Evolutionary conservation across 1,140 invertebrate species (phyloP), one percentile per base, ranked within the genome.

Genomic region (Mamestra configurata): DNA sequence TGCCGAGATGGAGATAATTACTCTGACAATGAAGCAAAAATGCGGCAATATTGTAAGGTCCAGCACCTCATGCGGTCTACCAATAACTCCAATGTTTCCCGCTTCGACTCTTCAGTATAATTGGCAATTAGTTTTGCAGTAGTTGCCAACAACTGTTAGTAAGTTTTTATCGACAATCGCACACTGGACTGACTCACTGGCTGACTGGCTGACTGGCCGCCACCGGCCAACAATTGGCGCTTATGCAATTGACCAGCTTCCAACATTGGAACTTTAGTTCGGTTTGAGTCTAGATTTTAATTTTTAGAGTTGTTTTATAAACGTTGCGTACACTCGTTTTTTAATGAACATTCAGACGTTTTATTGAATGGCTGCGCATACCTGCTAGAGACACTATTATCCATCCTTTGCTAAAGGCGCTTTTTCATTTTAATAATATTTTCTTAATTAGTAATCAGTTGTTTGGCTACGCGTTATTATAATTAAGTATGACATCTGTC

Each of bases 191-290:
- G 83, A 87, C 79, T 90, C 86, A 86, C 72, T 85, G 81, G 82
- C 82, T 53, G 84, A 86, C 72, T 85, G 81, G 82, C 82, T 53
- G 84, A 85, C 72, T 85, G 79, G 82, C 82, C 57, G 84, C 85
- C 79, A 83, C 80, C 85, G 68, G 80, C 79, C 85, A 79, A 85
- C 86, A 86, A 84, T 87, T 88, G 85, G 78, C 83, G 79, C 89
- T 93, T 91, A 92, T 92, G 88, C 90, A 93, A 91, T 88, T 85
- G 81, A 86, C 80, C 84, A 87, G 83, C 85, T 86, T 86, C 85
- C 82, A 82, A 87, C 78, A 86, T 82, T 81, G 79, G 81, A 68
- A 81, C 43, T 71, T 61, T 8, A 35, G 31, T 24, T 66, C 31
- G 35, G 7, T 68, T 40, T 40, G 31, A 24, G 27, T 37, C 49